Evolutionary conservation across 2,888 invertebrate species (phyloP).

Genomic region (Quadroppia sp.): DNA sequence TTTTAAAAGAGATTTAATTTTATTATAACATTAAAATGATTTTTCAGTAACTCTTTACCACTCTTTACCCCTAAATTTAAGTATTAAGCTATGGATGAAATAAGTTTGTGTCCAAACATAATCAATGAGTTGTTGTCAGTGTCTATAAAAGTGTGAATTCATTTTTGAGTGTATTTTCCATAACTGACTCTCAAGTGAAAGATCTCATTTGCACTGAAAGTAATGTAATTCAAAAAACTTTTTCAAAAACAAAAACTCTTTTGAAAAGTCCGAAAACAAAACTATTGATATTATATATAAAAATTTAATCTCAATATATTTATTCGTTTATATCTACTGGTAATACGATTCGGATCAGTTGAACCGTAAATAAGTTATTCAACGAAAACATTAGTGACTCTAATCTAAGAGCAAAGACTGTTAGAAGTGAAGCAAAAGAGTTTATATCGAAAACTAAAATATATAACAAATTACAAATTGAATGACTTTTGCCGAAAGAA

Average conservation of each 20-base stretch:
- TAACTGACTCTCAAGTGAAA: background rate
- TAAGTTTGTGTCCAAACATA: conserved; percentile 1
- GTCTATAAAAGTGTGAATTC: background rate
- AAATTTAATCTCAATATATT: too few species aligned
- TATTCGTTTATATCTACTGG: background rate
- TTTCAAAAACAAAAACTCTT: background rate
- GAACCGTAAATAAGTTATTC: conserved; percentile 16
- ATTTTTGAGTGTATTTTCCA: background rate
- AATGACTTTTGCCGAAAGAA: background rate
- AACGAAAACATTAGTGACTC: background rate
- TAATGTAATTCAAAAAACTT: conserved; percentile 15
- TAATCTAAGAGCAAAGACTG: background rate
- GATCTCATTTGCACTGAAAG: conserved; percentile 7
- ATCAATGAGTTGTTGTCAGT: too few species aligned
- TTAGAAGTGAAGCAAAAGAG: background rate
- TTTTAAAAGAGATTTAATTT: too few species aligned
- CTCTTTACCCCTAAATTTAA: too few species aligned
- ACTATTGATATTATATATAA: too few species aligned
- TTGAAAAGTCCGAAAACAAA: conserved; percentile 1
- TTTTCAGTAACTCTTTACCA: too few species aligned
- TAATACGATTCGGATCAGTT: background rate
- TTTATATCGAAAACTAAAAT: background rate
- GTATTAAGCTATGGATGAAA: background rate
- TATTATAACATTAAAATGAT: too few species aligned
- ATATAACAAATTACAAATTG: background rate